Evolutionary conservation across 1,140 invertebrate species (phyloP), one percentile per base, ranked within the genome.

Genomic region (Vanessa atalanta): DNA sequence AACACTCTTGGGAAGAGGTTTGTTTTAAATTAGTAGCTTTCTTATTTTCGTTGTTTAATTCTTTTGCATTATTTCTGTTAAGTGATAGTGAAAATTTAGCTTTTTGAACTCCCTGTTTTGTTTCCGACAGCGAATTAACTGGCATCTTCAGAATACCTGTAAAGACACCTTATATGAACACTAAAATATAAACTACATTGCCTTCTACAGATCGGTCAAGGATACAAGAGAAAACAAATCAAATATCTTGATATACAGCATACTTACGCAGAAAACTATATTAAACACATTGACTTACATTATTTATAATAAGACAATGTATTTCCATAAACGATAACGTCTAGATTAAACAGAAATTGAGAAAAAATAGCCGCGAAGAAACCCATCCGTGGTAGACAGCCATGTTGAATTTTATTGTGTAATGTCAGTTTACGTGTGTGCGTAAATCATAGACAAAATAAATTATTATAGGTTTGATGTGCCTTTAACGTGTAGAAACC

Each of bases 71-170:
- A 86, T 91, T 92, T 84, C 80, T 92, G 50, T 88, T 91, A 75
- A 93, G 78, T 73, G 89, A 91, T 47, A 92, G 84, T 71, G 87
- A 88, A 83, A 90, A 88, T 88, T 85, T 92, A 71, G 84, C 68
- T 88, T 88, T 93, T 72, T 88, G 85, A 73, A 87, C 87, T 85
- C 86, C 87, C 90, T 91, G 90, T 88, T 90, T 93, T 68, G 81
- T 88, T 91, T 89, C 89, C 72, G 85, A 81, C 69, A 87, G 80
- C 83, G 84, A 88, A 83, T 93, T 93, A 88, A 92, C 85, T 90
- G 88, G 91, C 92, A 93, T 93, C 90, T 93, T 93, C 91, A 92
- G 92, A 79, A 91, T 87, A 92, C 91, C 92, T 93, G 85, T 14
- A 88, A 93, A 79, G 73, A 61, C 57, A 72, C 75, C 69, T 37